Percentiles rank a stretch among this genome's conserved stretches.
Evolutionary conservation across 2,113 vertebrate species (phyloP).

Genomic region (Lates calcarifer): DNA sequence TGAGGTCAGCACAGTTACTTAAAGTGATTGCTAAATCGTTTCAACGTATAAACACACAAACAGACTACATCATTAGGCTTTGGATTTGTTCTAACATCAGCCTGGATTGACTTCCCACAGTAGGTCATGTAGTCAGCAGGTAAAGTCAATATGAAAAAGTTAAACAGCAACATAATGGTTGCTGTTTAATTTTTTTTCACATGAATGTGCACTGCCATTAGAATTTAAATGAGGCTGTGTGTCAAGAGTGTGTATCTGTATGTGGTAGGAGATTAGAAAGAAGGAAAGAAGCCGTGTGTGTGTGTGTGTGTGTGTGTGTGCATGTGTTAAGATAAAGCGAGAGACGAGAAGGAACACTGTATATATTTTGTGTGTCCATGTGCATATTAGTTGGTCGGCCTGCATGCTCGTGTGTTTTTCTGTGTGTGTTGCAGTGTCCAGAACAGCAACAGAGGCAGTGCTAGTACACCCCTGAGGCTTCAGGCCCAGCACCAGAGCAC

Average conservation of each 20-base stretch:
- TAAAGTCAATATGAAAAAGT: background rate
- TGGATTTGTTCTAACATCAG: conserved; percentile 22
- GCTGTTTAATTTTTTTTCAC: too few relatives aligned
- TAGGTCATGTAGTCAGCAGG: conserved; percentile 5
- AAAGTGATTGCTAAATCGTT: conserved; percentile 61
- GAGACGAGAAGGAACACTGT: background rate
- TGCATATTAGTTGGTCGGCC: conserved; percentile 17
- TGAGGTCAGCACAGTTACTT: conserved; percentile 53
- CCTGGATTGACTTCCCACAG: conserved; percentile 15
- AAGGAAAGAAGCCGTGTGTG: background rate
- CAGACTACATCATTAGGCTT: conserved; percentile 29
- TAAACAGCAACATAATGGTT: background rate
- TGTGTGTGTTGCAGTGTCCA: conserved; percentile 46
- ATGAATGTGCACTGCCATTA: background rate
- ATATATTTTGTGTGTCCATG: background rate
- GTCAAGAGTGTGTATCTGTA: background rate
- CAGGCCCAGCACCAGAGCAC: conserved; percentile 66
- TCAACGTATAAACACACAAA: conserved; percentile 49
- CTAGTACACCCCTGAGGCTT: conserved; percentile 68
- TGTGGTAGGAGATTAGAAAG: background rate
- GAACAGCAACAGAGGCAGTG: conserved; percentile 63
- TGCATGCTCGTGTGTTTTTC: conserved; percentile 7
- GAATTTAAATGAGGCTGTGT: background rate
- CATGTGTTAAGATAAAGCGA: background rate
- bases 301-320: background rate